Evolutionary conservation across 2,888 invertebrate species (phyloP), one percentile per base, ranked within the genome.

Genomic region (Dione vanillae): DNA sequence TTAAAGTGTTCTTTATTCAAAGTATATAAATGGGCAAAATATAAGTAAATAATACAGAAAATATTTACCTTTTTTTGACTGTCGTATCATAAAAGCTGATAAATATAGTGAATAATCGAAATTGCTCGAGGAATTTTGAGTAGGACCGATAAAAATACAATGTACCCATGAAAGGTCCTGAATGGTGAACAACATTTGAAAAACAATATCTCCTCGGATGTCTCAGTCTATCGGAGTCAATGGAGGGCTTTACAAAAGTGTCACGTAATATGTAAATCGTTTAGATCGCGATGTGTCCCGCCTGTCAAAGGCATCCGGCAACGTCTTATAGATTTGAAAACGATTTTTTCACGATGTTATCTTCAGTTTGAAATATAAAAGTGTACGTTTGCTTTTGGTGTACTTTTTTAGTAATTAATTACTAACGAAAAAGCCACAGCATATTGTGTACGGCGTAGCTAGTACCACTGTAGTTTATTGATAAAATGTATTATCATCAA

Each of bases 211-310:
- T 82, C 79, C 83, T 81, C 82, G 87, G 82, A 89, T 87, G 90
- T 91, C 88, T 90, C 90, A 90, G 90, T 91, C 89, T 87, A 90
- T 91, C 88, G 79, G 82, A 91, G 90, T 92, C 92, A 91, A 93
- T 91, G 90, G 84, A 78, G 86, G 86, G 83, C 84, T 92, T 83
- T 82, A 87, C 83, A 92, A 93, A 90, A 91, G 83, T 89, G 88
- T 92, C 92, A 92, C 92, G 92, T 93, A 90, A 86, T 92, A 93
- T 93, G 92, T 92, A 93, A 92, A 93, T 89, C 90, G 91, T 89
- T 88, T 87, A 91, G 90, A 90, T 90, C 86, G 90, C 85, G 87
- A 90, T 92, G 92, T 88, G 92, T 87, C 85, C 84, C 86, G 91
- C 91, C 90, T 92, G 91, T 89, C 91, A 92, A 91, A 88, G 80